Evolutionary conservation across 2,888 invertebrate genomes (phyloP), one percentile per base, ranked within the genome.

Genomic region (Lasioglossum vierecki): DNA sequence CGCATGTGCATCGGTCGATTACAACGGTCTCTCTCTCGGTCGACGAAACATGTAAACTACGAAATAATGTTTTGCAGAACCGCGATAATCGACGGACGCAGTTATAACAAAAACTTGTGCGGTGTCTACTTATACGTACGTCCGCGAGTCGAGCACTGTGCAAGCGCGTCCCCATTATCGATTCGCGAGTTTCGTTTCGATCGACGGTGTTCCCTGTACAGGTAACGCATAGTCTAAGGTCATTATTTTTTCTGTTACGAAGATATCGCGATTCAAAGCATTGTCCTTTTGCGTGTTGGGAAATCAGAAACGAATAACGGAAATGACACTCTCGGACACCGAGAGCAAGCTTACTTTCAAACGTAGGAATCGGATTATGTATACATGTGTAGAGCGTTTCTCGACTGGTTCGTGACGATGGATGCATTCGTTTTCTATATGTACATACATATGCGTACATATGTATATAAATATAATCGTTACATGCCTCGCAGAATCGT

Each of bases 241-340:
- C 44, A n/a, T 89, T 82, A n/a, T 35, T 77, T 80, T 79, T 39
- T 57, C 57, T 22, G 57, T 35, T 84, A 88, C 91, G 89, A 93
- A 92, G 92, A 92, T 91, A 91, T 91, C 87, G 90, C 91, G 90
- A 87, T 91, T 90, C 88, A 92, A 92, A 93, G 92, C 91, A 92
- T 91, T 91, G 91, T 49, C 88, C 80, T 87, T 89, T 90, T 88
- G 90, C 90, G 82, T 71, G 82, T 63, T 63, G 68, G n/a, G 57
- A 57, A 79, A 79, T 49, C 11, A 9, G 57, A 9, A 57, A 11
- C n/a, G 11, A 4, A 57, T 4, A 57, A 57, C 57, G 8, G 11
- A 11, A 57, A 57, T 3, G 6, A 53, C 18, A n/a, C 39, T 44
- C 9, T 15, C 15, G 26, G 5, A 26, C n/a, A 26, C 46, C 70